phyloP scores from a whole-genome alignment of 2,888 invertebrate genomes.

The Perithous albicinctus region DNA sequence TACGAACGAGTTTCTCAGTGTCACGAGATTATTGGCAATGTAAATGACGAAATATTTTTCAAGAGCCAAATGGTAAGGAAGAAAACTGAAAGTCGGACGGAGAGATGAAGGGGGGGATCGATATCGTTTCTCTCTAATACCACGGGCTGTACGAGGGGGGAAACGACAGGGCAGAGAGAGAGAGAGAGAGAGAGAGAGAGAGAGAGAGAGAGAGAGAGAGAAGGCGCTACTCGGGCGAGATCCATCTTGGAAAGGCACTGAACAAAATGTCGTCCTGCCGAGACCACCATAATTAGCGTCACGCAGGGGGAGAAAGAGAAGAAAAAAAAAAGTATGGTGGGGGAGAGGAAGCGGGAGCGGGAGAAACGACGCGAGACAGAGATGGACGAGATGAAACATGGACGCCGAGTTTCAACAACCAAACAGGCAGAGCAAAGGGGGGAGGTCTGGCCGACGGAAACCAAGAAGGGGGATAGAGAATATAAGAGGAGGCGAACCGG shows the following conservation, averaged over 20 bases:
- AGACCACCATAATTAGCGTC: constrained; percentile 83
- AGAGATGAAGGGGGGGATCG: constrained; percentile 57
- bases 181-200: too few species aligned
- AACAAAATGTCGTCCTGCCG: constrained; percentile 84
- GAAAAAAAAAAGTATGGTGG: constrained; percentile 26
- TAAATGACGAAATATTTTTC: background rate
- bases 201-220: constrained; percentile 29
- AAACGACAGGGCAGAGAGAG: too few species aligned
- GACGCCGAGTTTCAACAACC: constrained; percentile 58
- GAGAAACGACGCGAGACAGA: constrained; percentile 57
- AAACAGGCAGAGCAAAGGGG: constrained; percentile 37
- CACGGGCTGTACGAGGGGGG: constrained; percentile 49
- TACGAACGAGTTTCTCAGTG: background rate
- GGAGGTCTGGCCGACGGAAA: constrained; percentile 43
- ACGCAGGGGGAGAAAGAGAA: constrained; percentile 60
- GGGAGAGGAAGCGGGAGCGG: constrained; percentile 51
- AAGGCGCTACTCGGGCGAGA: constrained; percentile 68
- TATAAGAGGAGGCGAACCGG: constrained; percentile 69
- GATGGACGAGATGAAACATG: constrained; percentile 64
- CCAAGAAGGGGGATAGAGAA: constrained; percentile 60
- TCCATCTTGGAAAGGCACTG: constrained; percentile 80
- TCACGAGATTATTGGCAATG: background rate
- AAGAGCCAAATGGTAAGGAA: constrained; percentile 39
- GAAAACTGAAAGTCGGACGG: constrained; percentile 46
- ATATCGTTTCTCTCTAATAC: constrained; percentile 59